Conservation (phyloP, 2,888 invertebrate genomes). For the Eupelmus urozonus region DNA sequence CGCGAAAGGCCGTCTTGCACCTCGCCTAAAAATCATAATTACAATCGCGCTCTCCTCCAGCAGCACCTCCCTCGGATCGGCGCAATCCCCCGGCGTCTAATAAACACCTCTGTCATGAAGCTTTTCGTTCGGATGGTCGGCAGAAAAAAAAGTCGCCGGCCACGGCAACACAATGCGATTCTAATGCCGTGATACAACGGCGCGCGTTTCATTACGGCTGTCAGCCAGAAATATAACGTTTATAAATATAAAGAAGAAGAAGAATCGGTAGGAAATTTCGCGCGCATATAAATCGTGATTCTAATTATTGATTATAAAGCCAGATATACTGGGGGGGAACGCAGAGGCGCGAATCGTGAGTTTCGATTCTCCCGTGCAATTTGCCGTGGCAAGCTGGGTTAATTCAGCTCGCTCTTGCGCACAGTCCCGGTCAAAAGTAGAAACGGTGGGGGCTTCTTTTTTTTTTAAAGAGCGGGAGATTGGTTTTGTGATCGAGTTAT, state of each 20-base stretch:
- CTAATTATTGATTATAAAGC: conserved; percentile 53
- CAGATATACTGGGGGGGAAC: conserved; percentile 22
- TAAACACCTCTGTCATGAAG: conserved; percentile 53
- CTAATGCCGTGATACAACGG: conserved; percentile 13
- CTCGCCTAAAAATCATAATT: conserved; percentile 48
- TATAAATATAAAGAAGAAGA: conserved; percentile 24
- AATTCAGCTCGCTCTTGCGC: neutral
- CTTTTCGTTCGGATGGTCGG: neutral
- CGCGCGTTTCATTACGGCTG: conserved; percentile 22
- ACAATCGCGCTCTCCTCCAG: conserved; percentile 28
- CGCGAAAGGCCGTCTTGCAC: neutral
- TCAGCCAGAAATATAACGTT: conserved; percentile 27
- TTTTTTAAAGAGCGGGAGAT: too few relatives aligned
- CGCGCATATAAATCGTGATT: conserved; percentile 52
- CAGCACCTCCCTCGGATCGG: neutral
- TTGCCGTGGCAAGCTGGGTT: neutral
- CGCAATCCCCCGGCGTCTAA: conserved; percentile 29
- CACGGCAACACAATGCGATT: conserved; percentile 26
- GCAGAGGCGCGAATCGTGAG: neutral
- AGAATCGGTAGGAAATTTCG: conserved; percentile 17
- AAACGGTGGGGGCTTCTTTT: neutral
- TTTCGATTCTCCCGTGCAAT: neutral
- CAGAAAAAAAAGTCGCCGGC: neutral
- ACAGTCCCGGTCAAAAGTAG: neutral
- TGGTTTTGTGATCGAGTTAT: too few relatives aligned